Evolutionary conservation across 2,113 vertebrate genomes (phyloP).

Genomic region (Nannospalax galili): DNA sequence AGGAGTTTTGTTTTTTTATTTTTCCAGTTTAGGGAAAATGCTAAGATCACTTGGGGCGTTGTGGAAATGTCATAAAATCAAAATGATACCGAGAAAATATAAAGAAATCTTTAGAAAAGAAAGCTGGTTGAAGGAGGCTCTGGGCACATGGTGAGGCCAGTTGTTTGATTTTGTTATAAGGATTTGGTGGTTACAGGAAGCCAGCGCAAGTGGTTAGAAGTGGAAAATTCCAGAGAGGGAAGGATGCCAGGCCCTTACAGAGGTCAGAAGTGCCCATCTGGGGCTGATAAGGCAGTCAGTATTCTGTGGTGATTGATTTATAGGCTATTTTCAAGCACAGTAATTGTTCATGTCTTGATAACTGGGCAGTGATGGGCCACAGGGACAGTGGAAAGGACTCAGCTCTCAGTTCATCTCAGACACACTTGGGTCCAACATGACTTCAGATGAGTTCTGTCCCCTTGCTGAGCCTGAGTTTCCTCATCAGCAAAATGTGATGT

Average conservation of each 20-base stretch:
- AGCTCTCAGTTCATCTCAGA: background rate
- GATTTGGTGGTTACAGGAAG: background rate
- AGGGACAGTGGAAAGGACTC: background rate
- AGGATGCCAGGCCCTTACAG: background rate
- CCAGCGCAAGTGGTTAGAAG: background rate
- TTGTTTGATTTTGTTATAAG: constrained; percentile 13
- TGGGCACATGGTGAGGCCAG: background rate
- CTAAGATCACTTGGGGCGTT: constrained; percentile 44
- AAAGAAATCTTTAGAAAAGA: constrained; percentile 48
- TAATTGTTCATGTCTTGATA: fast-evolving
- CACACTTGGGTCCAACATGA: background rate
- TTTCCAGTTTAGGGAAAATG: constrained; percentile 58
- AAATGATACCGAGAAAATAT: constrained; percentile 45
- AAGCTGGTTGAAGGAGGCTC: background rate
- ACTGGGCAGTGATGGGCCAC: fast-evolving
- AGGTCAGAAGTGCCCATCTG: background rate
- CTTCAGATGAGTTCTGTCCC: fast-evolving
- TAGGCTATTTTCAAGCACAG: background rate
- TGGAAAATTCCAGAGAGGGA: constrained; percentile 47
- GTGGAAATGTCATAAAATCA: constrained; percentile 62
- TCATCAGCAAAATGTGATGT: background rate
- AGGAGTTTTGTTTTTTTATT: constrained; percentile 2
- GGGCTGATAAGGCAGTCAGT: background rate
- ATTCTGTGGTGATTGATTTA: background rate
- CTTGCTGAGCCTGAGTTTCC: background rate